Percentiles rank a stretch among this genome's conserved stretches.
Evolutionary conservation across 2,113 vertebrate genomes (phyloP).

Genomic region (Passer domesticus): DNA sequence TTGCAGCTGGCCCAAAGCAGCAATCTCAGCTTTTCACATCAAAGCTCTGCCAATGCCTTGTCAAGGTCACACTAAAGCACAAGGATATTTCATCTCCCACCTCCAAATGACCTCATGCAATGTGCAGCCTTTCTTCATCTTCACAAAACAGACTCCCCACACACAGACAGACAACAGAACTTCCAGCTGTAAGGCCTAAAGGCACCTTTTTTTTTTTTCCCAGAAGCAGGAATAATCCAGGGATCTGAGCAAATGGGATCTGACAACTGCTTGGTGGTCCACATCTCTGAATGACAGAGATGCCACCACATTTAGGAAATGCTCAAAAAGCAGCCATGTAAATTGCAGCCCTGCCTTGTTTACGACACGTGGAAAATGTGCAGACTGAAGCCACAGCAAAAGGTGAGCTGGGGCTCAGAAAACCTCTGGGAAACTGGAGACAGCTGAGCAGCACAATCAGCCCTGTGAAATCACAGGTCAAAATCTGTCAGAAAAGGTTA

Average conservation of each 20-base stretch:
- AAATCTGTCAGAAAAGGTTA: not conserved
- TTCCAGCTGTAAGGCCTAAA: not conserved
- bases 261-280: not conserved
- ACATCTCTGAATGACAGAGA: not conserved
- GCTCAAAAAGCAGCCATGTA: not conserved
- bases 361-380: not conserved
- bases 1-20: constrained; percentile 8
- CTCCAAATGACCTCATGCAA: not conserved
- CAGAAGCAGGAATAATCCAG: not conserved
- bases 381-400: not conserved
- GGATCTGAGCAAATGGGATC: not conserved
- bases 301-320: not conserved
- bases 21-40: constrained; percentile 1
- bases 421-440: not conserved
- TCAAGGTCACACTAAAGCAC: not conserved
- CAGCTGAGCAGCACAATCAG: not conserved
- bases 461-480: not conserved
- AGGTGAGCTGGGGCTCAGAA: not conserved
- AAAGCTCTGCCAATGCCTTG: not conserved
- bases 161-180: not conserved
- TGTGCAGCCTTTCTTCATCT: not conserved
- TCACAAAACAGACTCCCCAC: not conserved
- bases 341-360: not conserved
- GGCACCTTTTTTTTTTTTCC: fast-evolving
- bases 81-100: not conserved